These are phyloP conservation scores for Malthinus seriepunctatus DNA, from an alignment of 2,888 invertebrate genomes.

Conservation along the genomic window DNA sequence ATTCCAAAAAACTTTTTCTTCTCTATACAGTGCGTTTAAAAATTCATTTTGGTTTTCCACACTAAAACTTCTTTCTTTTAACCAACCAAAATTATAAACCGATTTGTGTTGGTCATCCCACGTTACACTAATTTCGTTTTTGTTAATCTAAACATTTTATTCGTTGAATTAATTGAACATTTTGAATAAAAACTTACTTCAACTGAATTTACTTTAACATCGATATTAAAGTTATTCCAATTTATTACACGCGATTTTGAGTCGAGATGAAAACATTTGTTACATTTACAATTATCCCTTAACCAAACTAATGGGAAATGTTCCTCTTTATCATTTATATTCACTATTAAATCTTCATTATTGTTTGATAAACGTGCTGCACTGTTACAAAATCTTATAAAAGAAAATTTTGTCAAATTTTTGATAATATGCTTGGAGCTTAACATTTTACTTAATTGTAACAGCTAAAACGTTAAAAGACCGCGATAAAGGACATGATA, in stretches of 20 bases:
- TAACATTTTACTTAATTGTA: too few species aligned
- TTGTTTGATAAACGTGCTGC: too few species aligned
- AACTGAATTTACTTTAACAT: slow-evolving; percentile 49
- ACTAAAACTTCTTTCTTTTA: slow-evolving; percentile 62
- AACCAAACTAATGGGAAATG: slow-evolving; percentile 70
- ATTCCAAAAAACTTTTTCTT: slow-evolving; percentile 61
- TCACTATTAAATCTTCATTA: too few species aligned
- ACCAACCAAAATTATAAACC: slow-evolving; percentile 61
- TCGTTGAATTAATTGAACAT: neutral
- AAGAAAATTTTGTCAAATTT: too few species aligned
- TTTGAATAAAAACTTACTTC: too few species aligned
- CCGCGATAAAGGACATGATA: too few species aligned
- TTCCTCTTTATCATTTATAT: too few species aligned
- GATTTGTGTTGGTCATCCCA: slow-evolving; percentile 70
- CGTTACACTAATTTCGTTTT: slow-evolving; percentile 54
- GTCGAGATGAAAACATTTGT: slow-evolving; percentile 68
- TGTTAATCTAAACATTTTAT: slow-evolving; percentile 34
- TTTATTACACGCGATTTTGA: slow-evolving; percentile 62
- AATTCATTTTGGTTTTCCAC: slow-evolving; percentile 55
- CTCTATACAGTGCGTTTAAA: slow-evolving; percentile 59
- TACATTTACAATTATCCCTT: slow-evolving; percentile 73
- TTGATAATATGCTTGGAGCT: too few species aligned
- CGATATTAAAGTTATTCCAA: slow-evolving; percentile 62
- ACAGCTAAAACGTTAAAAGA: too few species aligned
- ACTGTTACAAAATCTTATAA: too few species aligned